Evolutionary conservation across 2,888 invertebrate species (phyloP).

Genomic region (Elmis aenea): DNA sequence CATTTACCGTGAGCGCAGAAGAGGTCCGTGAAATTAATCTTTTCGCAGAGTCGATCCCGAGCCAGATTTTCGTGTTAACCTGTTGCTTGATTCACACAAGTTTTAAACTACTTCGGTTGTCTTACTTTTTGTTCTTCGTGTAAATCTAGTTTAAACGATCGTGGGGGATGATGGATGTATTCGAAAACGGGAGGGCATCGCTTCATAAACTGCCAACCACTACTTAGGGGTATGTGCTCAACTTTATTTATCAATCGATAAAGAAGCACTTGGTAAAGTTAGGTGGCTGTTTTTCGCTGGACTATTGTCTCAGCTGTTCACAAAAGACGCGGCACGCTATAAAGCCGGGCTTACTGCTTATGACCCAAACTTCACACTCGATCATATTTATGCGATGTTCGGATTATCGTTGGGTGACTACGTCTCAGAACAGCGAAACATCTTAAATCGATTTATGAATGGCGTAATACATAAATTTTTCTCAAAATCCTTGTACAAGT

Average conservation of each 20-base stretch:
- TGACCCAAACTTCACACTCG: slow-evolving; percentile 49
- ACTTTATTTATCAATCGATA: slow-evolving; percentile 36
- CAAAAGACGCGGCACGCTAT: slow-evolving; percentile 46
- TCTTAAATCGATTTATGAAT: slow-evolving; percentile 47
- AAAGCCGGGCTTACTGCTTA: slow-evolving; percentile 48
- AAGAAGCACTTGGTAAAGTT: slow-evolving; percentile 39
- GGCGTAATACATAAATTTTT: too few relatives aligned
- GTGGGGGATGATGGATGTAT: too few relatives aligned
- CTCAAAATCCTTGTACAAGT: too few relatives aligned
- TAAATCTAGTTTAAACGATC: too few relatives aligned
- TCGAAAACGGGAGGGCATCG: too few relatives aligned
- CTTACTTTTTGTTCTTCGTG: too few relatives aligned
- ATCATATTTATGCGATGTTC: slow-evolving; percentile 51
- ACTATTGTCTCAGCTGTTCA: slow-evolving; percentile 42
- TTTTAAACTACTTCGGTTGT: slow-evolving; percentile 22
- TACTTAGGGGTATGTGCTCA: slow-evolving; percentile 11
- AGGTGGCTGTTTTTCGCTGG: slow-evolving; percentile 26
- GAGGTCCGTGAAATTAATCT: slow-evolving; percentile 16
- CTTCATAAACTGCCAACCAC: too few relatives aligned
- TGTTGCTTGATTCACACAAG: slow-evolving; percentile 26
- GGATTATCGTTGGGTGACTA: slow-evolving; percentile 48
- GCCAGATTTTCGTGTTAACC: slow-evolving; percentile 17
- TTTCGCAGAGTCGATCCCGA: slow-evolving; percentile 16
- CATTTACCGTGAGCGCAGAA: slow-evolving; percentile 1
- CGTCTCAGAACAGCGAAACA: slow-evolving; percentile 45